phyloP scores from a whole-genome alignment of 2,888 invertebrate genomes.

The Drosophila prostipennis region DNA sequence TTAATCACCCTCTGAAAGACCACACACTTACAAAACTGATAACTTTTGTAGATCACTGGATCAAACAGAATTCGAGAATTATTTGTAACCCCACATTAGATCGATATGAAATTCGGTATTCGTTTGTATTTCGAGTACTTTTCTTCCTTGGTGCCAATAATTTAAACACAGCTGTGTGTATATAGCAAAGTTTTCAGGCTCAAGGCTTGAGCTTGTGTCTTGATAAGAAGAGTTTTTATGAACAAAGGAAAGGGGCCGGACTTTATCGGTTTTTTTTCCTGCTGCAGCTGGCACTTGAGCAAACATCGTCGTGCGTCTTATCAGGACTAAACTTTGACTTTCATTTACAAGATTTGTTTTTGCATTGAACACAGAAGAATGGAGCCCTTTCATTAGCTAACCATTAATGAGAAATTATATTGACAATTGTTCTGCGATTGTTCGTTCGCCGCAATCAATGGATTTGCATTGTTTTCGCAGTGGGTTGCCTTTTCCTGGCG shows the following conservation, averaged over 20 bases:
- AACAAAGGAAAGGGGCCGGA: constrained; percentile 20
- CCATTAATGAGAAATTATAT: constrained; percentile 29
- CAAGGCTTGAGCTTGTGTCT: constrained; percentile 57
- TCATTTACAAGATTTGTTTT: constrained; percentile 55
- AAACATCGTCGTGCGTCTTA: constrained; percentile 56
- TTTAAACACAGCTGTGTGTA: constrained; percentile 23
- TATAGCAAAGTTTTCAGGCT: constrained; percentile 60
- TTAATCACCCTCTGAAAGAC: not conserved
- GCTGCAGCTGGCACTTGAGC: constrained; percentile 66
- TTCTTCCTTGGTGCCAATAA: constrained; percentile 4
- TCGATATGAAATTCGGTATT: not conserved
- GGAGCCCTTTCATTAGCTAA: constrained; percentile 60
- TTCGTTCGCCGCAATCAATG: constrained; percentile 58
- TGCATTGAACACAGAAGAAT: constrained; percentile 49
- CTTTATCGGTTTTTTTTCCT: constrained; percentile 29
- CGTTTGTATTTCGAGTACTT: not conserved
- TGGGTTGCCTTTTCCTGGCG: constrained; percentile 22
- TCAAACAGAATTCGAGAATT: not conserved
- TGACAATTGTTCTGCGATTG: constrained; percentile 26
- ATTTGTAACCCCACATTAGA: not conserved
- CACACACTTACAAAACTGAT: not conserved
- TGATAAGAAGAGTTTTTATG: constrained; percentile 28
- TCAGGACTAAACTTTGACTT: constrained; percentile 67
- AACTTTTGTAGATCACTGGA: not conserved
- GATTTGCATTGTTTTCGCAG: constrained; percentile 55